Base-by-base conservation (phyloP, 2,797 vertebrate genomes). In the Coregonus sp. region DNA sequence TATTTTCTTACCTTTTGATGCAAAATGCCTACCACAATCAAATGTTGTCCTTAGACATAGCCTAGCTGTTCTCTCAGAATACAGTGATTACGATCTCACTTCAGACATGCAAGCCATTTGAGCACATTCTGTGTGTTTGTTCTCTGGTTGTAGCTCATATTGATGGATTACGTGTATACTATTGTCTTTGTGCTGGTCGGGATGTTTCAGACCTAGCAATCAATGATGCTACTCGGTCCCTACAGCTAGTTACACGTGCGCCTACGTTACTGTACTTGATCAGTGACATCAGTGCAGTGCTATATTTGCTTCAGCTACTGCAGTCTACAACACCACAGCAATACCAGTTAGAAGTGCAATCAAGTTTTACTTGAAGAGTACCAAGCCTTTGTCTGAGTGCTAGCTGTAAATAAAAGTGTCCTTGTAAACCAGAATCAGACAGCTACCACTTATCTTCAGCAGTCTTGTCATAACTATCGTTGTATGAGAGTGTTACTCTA, bases 341-440 rank as follows among this genome's bases (percentile, higher is more conserved):
- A 54, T 72, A 52, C 15, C 29, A 18, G 50, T 72, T 72, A 54
- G 50, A 52, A 51, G 47, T 31, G 70, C 20, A 72, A 72, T 54
- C 70, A 54, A 15, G n/a, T 71, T 71, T 29, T 51, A 14, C 51
- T 54, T 54, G 70, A 72, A 52, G 50, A 72, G 51, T 72, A 31
- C 20, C 66, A 35, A 72, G 50, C 29, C 7, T 72, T 72, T 16
- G 29, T 29, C 70, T 25, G 25, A 72, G 51, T 37, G n/a, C 40
- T 12, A 71, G 50, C 20, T 31, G 50, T 72, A 35, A 31, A 33
- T 25, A 33, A 68, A 72, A 72, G 51, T 72, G 31, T 33, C 50
- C 29, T 35, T 72, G 71, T 33, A 37, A 56, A 5, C 15, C 29
- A 72, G 14, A 72, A 29, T 29, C 29, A 52, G 50, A 54, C 25